Evolutionary conservation across 2,797 vertebrate species (phyloP).

Genomic region (Chromis chromis): DNA sequence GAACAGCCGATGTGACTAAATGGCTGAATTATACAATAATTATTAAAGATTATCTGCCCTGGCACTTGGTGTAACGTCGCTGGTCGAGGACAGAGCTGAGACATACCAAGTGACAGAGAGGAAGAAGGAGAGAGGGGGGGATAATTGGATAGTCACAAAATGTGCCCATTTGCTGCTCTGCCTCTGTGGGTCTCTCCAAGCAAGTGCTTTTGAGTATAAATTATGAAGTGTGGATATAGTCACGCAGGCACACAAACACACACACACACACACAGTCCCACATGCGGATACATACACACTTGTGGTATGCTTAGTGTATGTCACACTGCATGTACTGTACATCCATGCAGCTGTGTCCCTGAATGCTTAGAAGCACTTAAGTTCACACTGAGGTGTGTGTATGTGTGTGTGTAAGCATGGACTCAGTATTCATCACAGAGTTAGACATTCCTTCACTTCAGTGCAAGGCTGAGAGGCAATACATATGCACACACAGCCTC

Average conservation of each 20-base stretch:
- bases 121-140: constrained; percentile 15
- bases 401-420: constrained; percentile 22
- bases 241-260: constrained; percentile 61
- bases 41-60: constrained; percentile 39
- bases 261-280: neutral
- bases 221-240: constrained; percentile 78
- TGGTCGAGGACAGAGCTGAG: constrained; percentile 36
- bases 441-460: constrained; percentile 77
- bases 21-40: constrained; percentile 33
- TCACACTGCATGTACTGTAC: constrained; percentile 37
- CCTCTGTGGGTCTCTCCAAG: constrained; percentile 68
- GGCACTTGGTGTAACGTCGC: constrained; percentile 29
- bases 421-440: constrained; percentile 55
- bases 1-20: constrained; percentile 18
- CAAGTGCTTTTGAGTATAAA: constrained; percentile 79
- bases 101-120: constrained; percentile 25
- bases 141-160: constrained; percentile 71
- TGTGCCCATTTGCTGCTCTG: constrained; percentile 75
- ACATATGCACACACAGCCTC: constrained; percentile 74
- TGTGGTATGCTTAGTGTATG: constrained; percentile 20
- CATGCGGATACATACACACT: constrained; percentile 32
- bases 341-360: constrained; percentile 22
- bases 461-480: constrained; percentile 70
- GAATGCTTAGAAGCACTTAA: constrained; percentile 63
- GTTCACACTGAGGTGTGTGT: constrained; percentile 32